phyloP scores from a whole-genome alignment of 1,140 invertebrate genomes.

The Papilio xuthus region DNA sequence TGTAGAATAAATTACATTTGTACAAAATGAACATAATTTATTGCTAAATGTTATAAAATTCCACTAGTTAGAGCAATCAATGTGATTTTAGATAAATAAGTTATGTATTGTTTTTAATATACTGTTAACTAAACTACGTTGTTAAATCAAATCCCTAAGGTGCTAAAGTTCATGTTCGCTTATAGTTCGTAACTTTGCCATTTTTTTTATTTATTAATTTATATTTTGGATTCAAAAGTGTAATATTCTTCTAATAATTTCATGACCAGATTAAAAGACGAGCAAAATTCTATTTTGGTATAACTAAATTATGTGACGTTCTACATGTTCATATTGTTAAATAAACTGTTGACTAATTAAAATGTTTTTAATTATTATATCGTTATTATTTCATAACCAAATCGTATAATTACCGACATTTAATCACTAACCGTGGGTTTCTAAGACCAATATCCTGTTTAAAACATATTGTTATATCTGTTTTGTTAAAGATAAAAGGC shows the following conservation, averaged over 20 bases:
- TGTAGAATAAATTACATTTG: too few species aligned
- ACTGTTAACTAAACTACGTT: neutral
- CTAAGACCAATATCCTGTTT: too few species aligned
- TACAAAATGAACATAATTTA: too few species aligned
- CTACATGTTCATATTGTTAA: neutral
- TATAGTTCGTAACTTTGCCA: too few species aligned
- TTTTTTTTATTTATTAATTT: too few species aligned
- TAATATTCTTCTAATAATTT: neutral
- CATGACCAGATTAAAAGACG: too few species aligned
- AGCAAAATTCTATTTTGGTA: neutral
- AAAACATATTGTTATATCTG: too few species aligned
- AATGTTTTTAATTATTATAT: neutral
- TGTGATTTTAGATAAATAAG: slow-evolving; percentile 1
- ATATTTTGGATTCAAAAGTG: too few species aligned
- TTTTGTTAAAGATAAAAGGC: too few species aligned
- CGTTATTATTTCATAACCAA: too few species aligned
- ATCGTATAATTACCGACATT: neutral
- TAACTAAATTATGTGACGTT: neutral
- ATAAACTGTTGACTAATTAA: neutral
- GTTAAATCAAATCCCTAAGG: neutral
- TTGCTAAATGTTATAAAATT: too few species aligned
- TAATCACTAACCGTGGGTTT: neutral
- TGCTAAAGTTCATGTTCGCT: neutral
- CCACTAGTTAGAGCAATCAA: neutral
- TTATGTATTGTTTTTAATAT: neutral